Evolutionary conservation across 2,888 invertebrate genomes (phyloP).

Genomic region (Perithous albicinctus): DNA sequence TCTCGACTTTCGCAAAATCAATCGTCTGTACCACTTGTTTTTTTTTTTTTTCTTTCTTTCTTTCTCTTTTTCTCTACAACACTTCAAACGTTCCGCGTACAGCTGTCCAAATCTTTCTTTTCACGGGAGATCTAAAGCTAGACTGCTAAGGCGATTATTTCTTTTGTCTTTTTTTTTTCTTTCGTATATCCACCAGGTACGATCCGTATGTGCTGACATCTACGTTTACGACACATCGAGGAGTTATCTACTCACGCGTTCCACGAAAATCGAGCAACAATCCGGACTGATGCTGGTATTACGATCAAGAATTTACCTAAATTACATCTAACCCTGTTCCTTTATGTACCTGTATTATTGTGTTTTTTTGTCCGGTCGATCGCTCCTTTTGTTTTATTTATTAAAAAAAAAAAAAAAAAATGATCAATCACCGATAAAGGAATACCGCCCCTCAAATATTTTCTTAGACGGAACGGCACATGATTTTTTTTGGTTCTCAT

Average conservation of each 20-base stretch:
- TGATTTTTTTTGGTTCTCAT: too few species aligned
- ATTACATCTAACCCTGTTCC: constrained; percentile 59
- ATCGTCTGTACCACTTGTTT: not conserved
- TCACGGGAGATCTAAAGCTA: constrained; percentile 64
- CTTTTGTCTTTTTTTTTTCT: constrained; percentile 32
- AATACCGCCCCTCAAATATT: too few species aligned
- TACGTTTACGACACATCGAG: constrained; percentile 57
- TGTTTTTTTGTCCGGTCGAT: constrained; percentile 30
- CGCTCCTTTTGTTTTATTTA: constrained; percentile 1
- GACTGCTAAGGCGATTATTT: constrained; percentile 56
- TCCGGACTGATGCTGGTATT: constrained; percentile 27
- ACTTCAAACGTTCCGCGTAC: constrained; percentile 46
- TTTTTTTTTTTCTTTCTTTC: not conserved
- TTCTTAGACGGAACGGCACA: too few species aligned
- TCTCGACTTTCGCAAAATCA: not conserved
- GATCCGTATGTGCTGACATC: constrained; percentile 71
- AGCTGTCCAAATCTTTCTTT: constrained; percentile 30
- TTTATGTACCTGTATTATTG: constrained; percentile 44
- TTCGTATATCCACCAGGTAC: constrained; percentile 64
- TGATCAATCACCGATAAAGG: too few species aligned
- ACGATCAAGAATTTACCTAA: constrained; percentile 36
- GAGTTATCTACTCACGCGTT: constrained; percentile 63
- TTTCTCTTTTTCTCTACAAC: constrained; percentile 22
- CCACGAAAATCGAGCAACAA: constrained; percentile 69
- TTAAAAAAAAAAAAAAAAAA: too few species aligned